phyloP scores from a whole-genome alignment of 2,113 vertebrate species.

The Lasiurus cinereus region DNA sequence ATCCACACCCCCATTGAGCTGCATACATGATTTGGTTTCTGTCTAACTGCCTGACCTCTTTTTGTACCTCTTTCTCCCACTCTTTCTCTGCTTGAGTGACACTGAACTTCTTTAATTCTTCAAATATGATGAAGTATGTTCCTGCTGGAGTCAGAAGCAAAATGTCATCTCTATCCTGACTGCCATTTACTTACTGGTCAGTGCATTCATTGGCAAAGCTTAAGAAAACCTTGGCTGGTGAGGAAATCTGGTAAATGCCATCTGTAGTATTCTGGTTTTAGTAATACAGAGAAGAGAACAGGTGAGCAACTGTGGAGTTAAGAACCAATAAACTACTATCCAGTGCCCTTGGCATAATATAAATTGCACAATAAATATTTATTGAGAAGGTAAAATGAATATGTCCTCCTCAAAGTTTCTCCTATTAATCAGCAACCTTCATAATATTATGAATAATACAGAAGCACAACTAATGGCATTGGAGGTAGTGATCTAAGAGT shows the following conservation, averaged over 20 bases:
- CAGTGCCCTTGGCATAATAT: slow-evolving; percentile 33
- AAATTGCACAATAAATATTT: slow-evolving; percentile 66
- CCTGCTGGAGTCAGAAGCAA: not conserved
- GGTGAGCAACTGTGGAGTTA: not conserved
- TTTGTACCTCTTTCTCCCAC: not conserved
- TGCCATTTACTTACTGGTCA: not conserved
- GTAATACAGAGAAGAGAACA: slow-evolving; percentile 1
- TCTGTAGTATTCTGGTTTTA: not conserved
- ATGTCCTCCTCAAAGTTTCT: slow-evolving; percentile 48
- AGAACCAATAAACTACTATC: slow-evolving; percentile 46
- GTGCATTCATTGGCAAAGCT: not conserved
- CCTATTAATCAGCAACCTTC: slow-evolving; percentile 31
- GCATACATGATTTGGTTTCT: not conserved
- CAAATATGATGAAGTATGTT: not conserved
- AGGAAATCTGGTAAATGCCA: not conserved
- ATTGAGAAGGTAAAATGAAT: slow-evolving; percentile 55
- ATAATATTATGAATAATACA: slow-evolving; percentile 17
- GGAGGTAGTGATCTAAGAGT: not conserved
- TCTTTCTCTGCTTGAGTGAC: not conserved
- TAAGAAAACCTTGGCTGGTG: not conserved
- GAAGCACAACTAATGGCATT: not conserved
- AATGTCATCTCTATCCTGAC: not conserved
- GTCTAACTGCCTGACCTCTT: not conserved
- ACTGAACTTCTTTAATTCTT: not conserved
- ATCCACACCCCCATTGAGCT: not conserved